Conservation (phyloP, 1,140 invertebrate species). For the Patella vulgata region DNA sequence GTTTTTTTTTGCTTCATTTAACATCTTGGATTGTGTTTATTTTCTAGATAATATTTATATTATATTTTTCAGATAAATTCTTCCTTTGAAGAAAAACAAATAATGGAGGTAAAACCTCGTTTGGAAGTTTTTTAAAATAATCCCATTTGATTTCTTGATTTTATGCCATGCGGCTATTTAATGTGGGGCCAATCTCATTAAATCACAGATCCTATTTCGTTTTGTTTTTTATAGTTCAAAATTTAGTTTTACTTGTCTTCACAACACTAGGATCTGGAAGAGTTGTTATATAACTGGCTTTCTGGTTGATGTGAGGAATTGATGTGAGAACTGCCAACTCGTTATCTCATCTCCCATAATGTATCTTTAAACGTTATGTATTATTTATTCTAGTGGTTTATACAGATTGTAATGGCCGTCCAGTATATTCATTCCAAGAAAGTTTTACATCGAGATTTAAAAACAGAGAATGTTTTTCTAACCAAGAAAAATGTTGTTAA, state of each 20-base stretch:
- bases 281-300: no score
- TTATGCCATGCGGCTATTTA: no score
- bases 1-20: not conserved
- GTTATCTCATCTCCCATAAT: no score
- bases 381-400: conserved; percentile 58
- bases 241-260: no score
- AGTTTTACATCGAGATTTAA: conserved; percentile 64
- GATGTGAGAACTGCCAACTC: no score
- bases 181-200: no score
- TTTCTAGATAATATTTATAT: conserved; percentile 4
- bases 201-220: no score
- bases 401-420: conserved; percentile 64
- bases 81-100: conserved; percentile 51
- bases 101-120: conserved; percentile 52
- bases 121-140: not conserved
- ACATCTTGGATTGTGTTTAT: not conserved
- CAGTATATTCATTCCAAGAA: conserved; percentile 64
- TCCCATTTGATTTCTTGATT: not conserved
- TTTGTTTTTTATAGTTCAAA: no score
- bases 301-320: no score
- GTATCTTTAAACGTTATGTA: no score
- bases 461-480: conserved; percentile 64
- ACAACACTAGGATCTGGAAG: no score
- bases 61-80: conserved; percentile 47
- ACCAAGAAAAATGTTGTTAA: conserved; percentile 64